Percentiles rank a stretch among this genome's conserved stretches.
These are phyloP conservation scores for Sebastiscus tertius DNA, from an alignment of 2,797 vertebrate species.

Conservation along the genomic window DNA sequence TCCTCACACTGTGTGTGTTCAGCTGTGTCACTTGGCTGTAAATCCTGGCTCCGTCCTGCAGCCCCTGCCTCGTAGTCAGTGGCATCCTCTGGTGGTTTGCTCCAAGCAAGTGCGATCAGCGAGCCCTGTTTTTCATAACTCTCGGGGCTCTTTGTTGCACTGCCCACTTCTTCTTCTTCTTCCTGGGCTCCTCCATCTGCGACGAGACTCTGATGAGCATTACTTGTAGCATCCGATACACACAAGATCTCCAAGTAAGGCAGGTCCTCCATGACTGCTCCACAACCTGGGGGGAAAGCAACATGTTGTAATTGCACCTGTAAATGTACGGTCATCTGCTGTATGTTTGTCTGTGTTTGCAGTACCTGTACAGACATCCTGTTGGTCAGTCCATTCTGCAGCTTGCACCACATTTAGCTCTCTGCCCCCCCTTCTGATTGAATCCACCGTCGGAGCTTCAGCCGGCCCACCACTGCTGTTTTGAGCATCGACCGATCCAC, in stretches of 20 bases:
- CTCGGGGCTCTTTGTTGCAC: constrained; percentile 4
- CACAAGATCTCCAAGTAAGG: constrained; percentile 84
- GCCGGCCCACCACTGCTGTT: not conserved
- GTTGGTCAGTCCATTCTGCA: constrained; percentile 25
- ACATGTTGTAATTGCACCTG: not conserved
- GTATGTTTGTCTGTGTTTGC: not conserved
- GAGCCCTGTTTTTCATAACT: constrained; percentile 79
- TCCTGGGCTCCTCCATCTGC: not conserved
- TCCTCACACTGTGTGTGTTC: constrained; percentile 25
- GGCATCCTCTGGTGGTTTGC: constrained; percentile 65
- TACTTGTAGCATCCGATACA: constrained; percentile 32
- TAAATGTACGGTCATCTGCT: not conserved
- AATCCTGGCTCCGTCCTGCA: constrained; percentile 8
- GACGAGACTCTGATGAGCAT: not conserved
- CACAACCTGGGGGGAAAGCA: constrained; percentile 68
- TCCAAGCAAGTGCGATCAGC: constrained; percentile 83
- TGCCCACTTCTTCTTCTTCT: not conserved
- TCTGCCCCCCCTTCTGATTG: not conserved
- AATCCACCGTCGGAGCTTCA: not conserved
- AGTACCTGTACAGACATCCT: constrained; percentile 77
- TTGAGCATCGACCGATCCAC: not conserved
- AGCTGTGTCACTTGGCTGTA: constrained; percentile 4
- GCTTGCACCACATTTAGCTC: constrained; percentile 7
- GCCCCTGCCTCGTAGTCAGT: constrained; percentile 13
- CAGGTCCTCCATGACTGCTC: constrained; percentile 71